Conservation (phyloP, 1,140 invertebrate species). For the Brachionus rotundiformis region DNA sequence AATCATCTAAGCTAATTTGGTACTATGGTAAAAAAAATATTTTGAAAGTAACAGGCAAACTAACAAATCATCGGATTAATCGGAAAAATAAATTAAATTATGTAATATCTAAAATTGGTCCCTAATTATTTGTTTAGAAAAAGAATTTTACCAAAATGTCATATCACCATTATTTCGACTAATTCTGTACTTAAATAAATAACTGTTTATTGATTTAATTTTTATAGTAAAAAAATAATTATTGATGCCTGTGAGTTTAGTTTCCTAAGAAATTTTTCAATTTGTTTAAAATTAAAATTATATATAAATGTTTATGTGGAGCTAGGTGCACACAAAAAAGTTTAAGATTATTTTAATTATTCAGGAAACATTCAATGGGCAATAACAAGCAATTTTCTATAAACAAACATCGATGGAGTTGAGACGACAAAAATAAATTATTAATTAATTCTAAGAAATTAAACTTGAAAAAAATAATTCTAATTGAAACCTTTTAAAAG, state of each 20-base stretch:
- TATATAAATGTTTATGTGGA: neutral
- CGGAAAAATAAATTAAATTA: neutral
- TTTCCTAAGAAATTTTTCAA: neutral
- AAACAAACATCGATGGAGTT: neutral
- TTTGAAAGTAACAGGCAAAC: neutral
- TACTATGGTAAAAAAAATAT: conserved; percentile 2
- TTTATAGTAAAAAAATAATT: neutral
- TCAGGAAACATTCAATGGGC: neutral
- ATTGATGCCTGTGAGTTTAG: conserved; percentile 6
- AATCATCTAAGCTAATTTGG: neutral
- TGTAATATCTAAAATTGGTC: neutral
- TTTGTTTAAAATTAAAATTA: neutral
- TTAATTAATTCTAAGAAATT: conserved; percentile 10
- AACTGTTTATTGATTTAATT: conserved; percentile 17
- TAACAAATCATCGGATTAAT: neutral
- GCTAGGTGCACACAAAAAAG: neutral
- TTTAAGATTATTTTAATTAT: neutral
- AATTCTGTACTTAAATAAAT: neutral
- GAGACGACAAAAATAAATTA: neutral
- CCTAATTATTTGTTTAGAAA: neutral
- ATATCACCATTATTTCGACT: neutral
- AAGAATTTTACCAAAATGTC: neutral
- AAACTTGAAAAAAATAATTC: neutral
- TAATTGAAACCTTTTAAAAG: neutral
- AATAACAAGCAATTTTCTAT: neutral